Evolutionary conservation across 2,888 invertebrate genomes (phyloP).

Genomic region (Drepanosiphum platanoidis): DNA sequence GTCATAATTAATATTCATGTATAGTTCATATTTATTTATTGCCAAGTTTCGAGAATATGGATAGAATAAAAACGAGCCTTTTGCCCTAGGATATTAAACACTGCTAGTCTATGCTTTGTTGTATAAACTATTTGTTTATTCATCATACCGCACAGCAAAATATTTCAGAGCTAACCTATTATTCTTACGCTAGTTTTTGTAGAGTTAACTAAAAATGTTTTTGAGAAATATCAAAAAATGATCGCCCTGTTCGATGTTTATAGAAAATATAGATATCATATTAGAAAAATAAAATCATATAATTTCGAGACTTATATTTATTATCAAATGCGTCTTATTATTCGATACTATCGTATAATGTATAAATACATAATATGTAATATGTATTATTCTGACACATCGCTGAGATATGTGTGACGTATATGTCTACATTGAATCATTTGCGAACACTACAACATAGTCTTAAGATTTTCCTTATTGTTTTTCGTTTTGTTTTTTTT

Average conservation of each 20-base stretch:
- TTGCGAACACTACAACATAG: not conserved
- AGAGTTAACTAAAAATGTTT: not conserved
- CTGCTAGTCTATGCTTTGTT: not conserved
- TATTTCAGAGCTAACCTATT: not conserved
- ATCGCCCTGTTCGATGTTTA: no score
- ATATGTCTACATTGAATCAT: not conserved
- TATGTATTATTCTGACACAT: not conserved
- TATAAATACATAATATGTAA: no score
- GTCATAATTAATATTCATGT: constrained; percentile 50
- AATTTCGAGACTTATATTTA: not conserved
- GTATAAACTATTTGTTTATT: not conserved
- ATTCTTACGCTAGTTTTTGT: not conserved
- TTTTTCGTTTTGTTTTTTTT: not conserved
- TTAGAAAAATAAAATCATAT: not conserved
- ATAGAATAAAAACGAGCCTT: constrained; percentile 36
- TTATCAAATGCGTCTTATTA: no score
- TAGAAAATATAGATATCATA: not conserved
- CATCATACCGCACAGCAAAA: not conserved
- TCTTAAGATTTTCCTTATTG: not conserved
- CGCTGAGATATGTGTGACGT: not conserved
- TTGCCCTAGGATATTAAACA: constrained; percentile 18
- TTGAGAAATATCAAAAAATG: not conserved
- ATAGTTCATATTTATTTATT: constrained; percentile 16
- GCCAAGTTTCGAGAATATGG: constrained; percentile 9
- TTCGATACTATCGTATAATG: not conserved